Evolutionary conservation across 1,140 invertebrate species (phyloP), one percentile per base, ranked within the genome.

Genomic region (Drosophila suzukii): DNA sequence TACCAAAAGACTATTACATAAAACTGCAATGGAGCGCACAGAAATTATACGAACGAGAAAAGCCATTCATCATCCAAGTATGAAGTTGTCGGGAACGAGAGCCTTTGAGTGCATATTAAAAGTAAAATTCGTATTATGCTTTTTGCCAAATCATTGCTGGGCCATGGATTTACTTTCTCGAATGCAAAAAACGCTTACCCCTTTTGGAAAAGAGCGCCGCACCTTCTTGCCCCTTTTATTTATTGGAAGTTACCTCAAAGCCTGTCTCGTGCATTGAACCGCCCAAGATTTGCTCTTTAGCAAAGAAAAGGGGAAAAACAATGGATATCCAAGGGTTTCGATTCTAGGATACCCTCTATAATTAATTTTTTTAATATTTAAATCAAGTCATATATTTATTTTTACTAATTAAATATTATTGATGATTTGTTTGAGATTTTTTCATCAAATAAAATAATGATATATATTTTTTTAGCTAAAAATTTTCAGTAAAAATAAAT

Each of bases 61-160:
- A 73, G 59, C 50, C 72, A 78, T 85, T 74, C 63, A 81, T 85
- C 78, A 85, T 81, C 58, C n/a, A 49, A 59, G 54, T 54, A 77
- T 77, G 15, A 50, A 76, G 56, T 56, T 49, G 51, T 43, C 27
- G 62, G 32, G 34, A 68, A 17, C 49, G 59, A 47, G 17, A 55
- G 67, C 51, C 62, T 73, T 66, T 47, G 57, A 61, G 39, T 60
- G 51, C 51, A 75, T 66, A 65, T 53, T 67, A 65, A 73, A 80
- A 66, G 67, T 36, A 71, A 70, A 71, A 49, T 71, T 49, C 32
- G 34, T 41, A 55, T 49, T 43, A 17, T 0, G 20, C 43, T 60
- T 74, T 75, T 49, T 53, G 81, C 61, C 75, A 51, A 79, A 63
- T 79, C 72, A 79, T 83, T 57, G 65, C 55, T 65, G 44, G 44